phyloP scores from a whole-genome alignment of 2,888 invertebrate species.

The Drosophila neotestacea region DNA sequence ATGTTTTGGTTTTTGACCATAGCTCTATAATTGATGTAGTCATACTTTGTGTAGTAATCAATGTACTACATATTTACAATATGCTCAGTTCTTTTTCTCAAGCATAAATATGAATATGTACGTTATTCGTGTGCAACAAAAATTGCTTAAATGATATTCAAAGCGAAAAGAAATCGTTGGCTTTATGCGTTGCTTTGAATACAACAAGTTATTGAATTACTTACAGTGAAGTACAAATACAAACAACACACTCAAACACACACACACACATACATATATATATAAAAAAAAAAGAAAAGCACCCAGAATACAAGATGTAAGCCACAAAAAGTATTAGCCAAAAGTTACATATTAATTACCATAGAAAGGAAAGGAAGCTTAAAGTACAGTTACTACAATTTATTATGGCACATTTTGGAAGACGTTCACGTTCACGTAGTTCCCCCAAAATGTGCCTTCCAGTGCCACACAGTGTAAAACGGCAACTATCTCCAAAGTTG shows the following conservation, averaged over 20 bases:
- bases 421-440: conserved; percentile 29
- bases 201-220: conserved; percentile 61
- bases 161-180: conserved; percentile 24
- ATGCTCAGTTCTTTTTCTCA: conserved; percentile 41
- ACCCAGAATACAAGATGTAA: conserved; percentile 36
- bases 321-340: conserved; percentile 72
- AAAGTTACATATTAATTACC: conserved; percentile 53
- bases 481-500: conserved; percentile 26
- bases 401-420: conserved; percentile 54
- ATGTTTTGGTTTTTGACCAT: conserved; percentile 28
- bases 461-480: conserved; percentile 32
- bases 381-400: conserved; percentile 68
- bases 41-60: conserved; percentile 49
- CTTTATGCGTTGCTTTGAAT: conserved; percentile 54
- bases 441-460: conserved; percentile 28
- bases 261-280: conserved; percentile 68
- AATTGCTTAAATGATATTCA: conserved; percentile 29
- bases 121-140: conserved; percentile 34
- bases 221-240: conserved; percentile 83
- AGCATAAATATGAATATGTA: conserved; percentile 40
- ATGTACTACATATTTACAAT: conserved; percentile 38
- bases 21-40: conserved; percentile 44
- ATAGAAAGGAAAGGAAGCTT: conserved; percentile 36
- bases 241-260: conserved; percentile 69
- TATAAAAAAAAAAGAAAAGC: conserved; percentile 22